A percentile compares a stretch with the other conserved stretches of the same genome.
These are phyloP conservation scores for Scopus umbretta DNA, from an alignment of 2,113 vertebrate genomes.

Conservation along the genomic window DNA sequence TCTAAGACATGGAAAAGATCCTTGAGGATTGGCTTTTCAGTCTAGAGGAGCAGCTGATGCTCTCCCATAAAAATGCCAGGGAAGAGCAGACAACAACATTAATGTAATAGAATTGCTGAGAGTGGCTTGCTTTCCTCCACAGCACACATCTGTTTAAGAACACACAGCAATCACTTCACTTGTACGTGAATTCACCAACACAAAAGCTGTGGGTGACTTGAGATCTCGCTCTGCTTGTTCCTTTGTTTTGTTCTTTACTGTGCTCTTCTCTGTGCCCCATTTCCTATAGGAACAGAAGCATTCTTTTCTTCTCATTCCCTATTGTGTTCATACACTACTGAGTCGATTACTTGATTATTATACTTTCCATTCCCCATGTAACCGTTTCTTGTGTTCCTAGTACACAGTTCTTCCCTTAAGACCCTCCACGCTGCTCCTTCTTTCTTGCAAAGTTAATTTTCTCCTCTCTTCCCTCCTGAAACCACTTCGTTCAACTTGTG, in stretches of 20 bases:
- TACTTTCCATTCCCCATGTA: neutral
- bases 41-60: neutral
- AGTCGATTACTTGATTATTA: neutral
- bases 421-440: neutral
- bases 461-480: neutral
- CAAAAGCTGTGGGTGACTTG: neutral
- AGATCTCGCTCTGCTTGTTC: neutral
- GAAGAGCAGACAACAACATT: neutral
- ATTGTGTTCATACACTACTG: accelerated
- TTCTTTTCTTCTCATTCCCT: neutral
- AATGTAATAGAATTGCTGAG: neutral
- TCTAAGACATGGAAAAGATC: neutral
- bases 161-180: neutral
- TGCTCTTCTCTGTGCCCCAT: neutral
- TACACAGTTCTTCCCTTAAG: neutral
- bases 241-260: neutral
- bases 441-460: neutral
- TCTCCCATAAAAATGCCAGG: neutral
- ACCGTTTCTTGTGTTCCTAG: neutral
- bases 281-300: neutral
- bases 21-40: neutral
- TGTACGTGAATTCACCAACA: neutral
- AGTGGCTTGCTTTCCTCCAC: neutral
- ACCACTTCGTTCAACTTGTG: neutral
- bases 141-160: neutral